A percentile compares a stretch with the other conserved stretches of the same genome.
These are phyloP conservation scores for Premnoplex brunnescens DNA, from an alignment of 2,797 vertebrate species.

Conservation along the genomic window DNA sequence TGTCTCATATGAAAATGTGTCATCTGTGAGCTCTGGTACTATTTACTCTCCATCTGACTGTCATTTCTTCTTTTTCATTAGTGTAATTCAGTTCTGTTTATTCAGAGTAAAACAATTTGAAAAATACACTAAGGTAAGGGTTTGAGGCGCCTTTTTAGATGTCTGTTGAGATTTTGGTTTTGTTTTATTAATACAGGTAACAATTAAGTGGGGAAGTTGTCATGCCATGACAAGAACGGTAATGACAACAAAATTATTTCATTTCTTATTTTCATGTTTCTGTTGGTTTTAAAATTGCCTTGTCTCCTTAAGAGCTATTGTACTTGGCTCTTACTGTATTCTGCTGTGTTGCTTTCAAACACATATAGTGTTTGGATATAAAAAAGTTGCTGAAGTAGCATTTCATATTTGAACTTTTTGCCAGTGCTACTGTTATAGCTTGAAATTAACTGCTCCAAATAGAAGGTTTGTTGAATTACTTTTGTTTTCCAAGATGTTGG, in stretches of 20 bases:
- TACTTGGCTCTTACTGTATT: not conserved
- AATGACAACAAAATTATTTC: not conserved
- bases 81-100: not conserved
- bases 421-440: not conserved
- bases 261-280: not conserved
- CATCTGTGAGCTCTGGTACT: conserved; percentile 11
- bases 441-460: not conserved
- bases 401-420: not conserved
- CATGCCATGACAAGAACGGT: not conserved
- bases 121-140: not conserved
- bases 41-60: not conserved
- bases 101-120: not conserved
- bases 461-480: not conserved
- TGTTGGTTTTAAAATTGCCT: not conserved
- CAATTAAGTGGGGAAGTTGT: not conserved
- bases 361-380: not conserved
- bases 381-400: not conserved
- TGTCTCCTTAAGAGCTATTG: not conserved
- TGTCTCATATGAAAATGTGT: not conserved
- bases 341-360: not conserved
- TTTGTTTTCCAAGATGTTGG: not conserved
- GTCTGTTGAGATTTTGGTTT: not conserved
- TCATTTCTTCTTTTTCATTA: not conserved
- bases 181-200: not conserved
- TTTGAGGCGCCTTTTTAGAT: not conserved